Evolutionary conservation across 1,140 invertebrate genomes (phyloP), one percentile per base, ranked within the genome.

Genomic region (Yoshiicerus persimilis): DNA sequence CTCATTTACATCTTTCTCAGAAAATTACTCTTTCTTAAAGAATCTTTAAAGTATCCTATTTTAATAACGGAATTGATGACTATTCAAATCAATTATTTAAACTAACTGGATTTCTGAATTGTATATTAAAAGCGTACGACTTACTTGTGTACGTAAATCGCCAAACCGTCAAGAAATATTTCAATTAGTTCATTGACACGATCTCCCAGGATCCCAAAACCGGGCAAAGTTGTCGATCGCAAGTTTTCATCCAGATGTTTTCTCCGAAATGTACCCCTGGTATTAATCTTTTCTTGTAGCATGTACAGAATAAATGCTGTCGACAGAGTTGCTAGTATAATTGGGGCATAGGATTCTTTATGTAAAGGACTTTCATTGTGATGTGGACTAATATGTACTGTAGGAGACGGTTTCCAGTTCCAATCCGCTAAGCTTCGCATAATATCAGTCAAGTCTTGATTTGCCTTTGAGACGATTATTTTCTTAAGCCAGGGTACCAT

Each of bases 91-190:
- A n/a, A n/a, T n/a, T n/a, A n/a, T n/a, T n/a, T n/a, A n/a, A n/a
- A n/a, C n/a, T n/a, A n/a, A n/a, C n/a, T n/a, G n/a, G n/a, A n/a
- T n/a, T n/a, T n/a, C n/a, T n/a, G n/a, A n/a, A n/a, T n/a, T n/a
- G n/a, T n/a, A n/a, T n/a, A n/a, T n/a, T n/a, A n/a, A n/a, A n/a
- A n/a, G n/a, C n/a, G n/a, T n/a, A n/a, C n/a, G n/a, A n/a, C 41
- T 83, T 87, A 90, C 90, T 90, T 89, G 75, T 90, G 90, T 20
- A 90, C 90, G 38, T 90, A 90, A 87, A 90, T 86, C 4, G 90
- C 90, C 1, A 90, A 34, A 10, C 86, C 77, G 47, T 90, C 86
- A 16, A 90, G 30, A 86, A 89, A 89, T 34, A 90, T 86, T 75
- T 89, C 87, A 34, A 90, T 70, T 20, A 90, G 25, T 75, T 90